phyloP scores from a whole-genome alignment of 2,797 vertebrate genomes.

The Ibycter americanus region DNA sequence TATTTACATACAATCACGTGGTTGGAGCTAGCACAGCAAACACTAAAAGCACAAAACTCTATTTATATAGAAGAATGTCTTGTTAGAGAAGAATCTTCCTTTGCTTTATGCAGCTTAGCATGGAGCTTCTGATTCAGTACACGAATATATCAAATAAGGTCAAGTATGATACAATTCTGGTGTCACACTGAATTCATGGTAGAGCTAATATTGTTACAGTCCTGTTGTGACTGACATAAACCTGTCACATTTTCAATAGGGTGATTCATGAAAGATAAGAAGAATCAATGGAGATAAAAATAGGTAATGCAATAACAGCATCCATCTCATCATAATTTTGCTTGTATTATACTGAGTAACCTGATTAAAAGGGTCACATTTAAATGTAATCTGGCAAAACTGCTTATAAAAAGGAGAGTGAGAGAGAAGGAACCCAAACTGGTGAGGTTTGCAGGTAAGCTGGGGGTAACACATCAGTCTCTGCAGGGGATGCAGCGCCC shows the following conservation, averaged over 20 bases:
- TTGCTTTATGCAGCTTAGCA: neutral
- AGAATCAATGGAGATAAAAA: conserved; percentile 45
- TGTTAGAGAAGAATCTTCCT: neutral
- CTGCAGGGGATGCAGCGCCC: neutral
- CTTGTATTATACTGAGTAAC: conserved; percentile 7
- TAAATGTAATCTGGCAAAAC: neutral
- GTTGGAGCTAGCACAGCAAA: neutral
- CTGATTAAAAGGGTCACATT: neutral
- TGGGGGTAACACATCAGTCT: neutral
- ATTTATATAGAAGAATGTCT: neutral
- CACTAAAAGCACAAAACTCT: neutral
- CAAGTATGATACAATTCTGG: conserved; percentile 25
- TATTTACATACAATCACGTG: neutral
- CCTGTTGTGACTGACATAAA: conserved; percentile 45
- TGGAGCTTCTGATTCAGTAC: neutral
- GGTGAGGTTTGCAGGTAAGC: neutral
- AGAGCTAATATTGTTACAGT: conserved; percentile 38
- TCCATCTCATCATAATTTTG: neutral
- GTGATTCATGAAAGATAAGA: conserved; percentile 16
- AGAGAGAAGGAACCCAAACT: neutral
- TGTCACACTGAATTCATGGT: neutral
- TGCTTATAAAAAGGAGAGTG: neutral
- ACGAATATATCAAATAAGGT: conserved; percentile 12
- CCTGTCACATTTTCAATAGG: neutral
- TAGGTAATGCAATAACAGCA: neutral